Conservation (phyloP, 2,113 vertebrate species). For the Notothenia coriiceps region DNA sequence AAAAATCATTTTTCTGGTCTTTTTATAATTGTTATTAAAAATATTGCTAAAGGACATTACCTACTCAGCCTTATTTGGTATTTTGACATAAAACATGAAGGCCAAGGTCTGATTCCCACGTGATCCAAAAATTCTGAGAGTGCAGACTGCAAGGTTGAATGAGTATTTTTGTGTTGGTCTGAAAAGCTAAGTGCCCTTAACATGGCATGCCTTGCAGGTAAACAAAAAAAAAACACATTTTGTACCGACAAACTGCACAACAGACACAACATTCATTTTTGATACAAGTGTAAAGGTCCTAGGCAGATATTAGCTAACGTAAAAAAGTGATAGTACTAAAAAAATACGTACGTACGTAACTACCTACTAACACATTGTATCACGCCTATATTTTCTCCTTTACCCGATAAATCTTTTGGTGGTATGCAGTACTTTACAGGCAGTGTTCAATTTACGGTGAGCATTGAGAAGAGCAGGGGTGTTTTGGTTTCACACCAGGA, state of each 20-base stretch:
- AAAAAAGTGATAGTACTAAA: not conserved
- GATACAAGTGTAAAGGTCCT: not conserved
- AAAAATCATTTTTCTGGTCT: not conserved
- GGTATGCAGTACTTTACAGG: not conserved
- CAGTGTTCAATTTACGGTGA: not conserved
- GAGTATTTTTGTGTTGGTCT: conserved; percentile 10
- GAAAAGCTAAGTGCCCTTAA: conserved; percentile 46
- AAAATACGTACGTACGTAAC: too few relatives aligned
- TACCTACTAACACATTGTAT: too few relatives aligned
- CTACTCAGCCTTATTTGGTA: conserved; percentile 12
- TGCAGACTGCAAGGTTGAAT: conserved; percentile 16
- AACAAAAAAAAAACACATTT: conserved; percentile 1
- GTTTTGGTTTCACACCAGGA: not conserved
- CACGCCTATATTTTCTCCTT: not conserved
- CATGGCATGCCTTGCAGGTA: conserved; percentile 3
- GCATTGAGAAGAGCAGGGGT: not conserved
- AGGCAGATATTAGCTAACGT: not conserved
- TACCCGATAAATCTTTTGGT: not conserved
- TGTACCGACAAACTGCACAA: not conserved
- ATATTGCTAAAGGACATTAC: not conserved
- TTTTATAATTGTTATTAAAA: not conserved
- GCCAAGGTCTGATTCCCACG: conserved; percentile 29
- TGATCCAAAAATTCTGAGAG: conserved; percentile 42
- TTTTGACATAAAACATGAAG: conserved; percentile 11
- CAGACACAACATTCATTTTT: not conserved